Evolutionary conservation across 1,140 invertebrate genomes (phyloP), one percentile per base, ranked within the genome.

Genomic region (Helicoverpa zea): DNA sequence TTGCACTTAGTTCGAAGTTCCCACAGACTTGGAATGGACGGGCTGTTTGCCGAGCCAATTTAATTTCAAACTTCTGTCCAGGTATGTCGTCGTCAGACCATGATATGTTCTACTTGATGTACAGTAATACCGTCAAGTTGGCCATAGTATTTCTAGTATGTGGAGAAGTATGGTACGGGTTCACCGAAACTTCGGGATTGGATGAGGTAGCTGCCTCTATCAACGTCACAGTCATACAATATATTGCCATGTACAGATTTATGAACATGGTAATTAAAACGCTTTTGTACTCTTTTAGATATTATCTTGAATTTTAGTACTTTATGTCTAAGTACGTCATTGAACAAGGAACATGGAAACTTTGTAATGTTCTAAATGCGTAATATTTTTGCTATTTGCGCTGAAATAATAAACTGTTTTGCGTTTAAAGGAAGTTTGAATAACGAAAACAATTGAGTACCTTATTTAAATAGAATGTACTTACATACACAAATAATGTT

Each of bases 161-260:
- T 11, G 82, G 85, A 3, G 91, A 91, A 61, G 11, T 87, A 10
- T 91, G 89, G 89, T 87, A 88, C 30, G 56, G 88, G 2, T 72
- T 87, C 64, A 89, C 80, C 23, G 81, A 83, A 12, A 35, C 83
- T 0, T 72, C 70, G 0, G 80, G 49, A 56, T 70, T 92, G 12
- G 89, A 92, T 51, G 84, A 83, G n/a, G 72, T 91, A 18, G 87
- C 90, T 4, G 89, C 82, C 11, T 87, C 83, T 35, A 83, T 92
- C 30, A 92, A 89, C 35, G 89, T 81, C 0, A 88, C 84, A 0
- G 47, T 90, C 9, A 86, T 91, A 49, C 89, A 92, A 61, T 81
- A 85, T 2, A 89, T 91, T 3, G 83, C 89, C 18, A 23, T 89
- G 0, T 90, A 88, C 49, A 85, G 90, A 83, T 92, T 88, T 63